Evolutionary conservation across 2,113 vertebrate genomes (phyloP).

Genomic region (Polyodon spathula): DNA sequence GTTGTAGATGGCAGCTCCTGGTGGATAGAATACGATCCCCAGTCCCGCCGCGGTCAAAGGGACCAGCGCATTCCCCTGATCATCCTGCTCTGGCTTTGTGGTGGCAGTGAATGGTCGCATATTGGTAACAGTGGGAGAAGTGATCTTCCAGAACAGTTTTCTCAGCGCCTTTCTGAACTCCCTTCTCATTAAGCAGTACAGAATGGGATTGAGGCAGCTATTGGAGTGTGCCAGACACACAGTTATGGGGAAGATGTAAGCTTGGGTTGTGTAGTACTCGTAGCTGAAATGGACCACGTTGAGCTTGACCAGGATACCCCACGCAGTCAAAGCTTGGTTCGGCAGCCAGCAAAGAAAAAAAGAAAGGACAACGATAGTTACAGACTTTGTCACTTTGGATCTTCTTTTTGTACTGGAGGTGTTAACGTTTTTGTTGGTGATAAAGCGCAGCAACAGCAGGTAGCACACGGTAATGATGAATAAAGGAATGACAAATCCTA

Average conservation of each 20-base stretch:
- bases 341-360: constrained; percentile 96
- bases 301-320: constrained; percentile 90
- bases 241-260: constrained; percentile 81
- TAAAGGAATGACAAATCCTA: constrained; percentile 81
- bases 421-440: constrained; percentile 65
- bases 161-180: constrained; percentile 87
- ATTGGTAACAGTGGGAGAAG: constrained; percentile 66
- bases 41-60: constrained; percentile 39
- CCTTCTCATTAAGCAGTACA: constrained; percentile 88
- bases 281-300: constrained; percentile 82
- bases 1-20: constrained; percentile 69
- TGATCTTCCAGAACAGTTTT: constrained; percentile 75
- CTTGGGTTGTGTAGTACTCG: constrained; percentile 82
- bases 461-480: constrained; percentile 76
- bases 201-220: constrained; percentile 89
- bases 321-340: constrained; percentile 84
- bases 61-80: constrained; percentile 47
- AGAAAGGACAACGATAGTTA: constrained; percentile 83
- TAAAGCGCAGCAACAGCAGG: constrained; percentile 75
- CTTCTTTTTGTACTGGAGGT: constrained; percentile 66
- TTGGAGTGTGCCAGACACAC: constrained; percentile 93
- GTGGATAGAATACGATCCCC: constrained; percentile 65
- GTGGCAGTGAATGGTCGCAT: constrained; percentile 74
- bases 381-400: constrained; percentile 85
- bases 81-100: constrained; percentile 72